Evolutionary conservation across 2,113 vertebrate species (phyloP), one percentile per base, ranked within the genome.

Genomic region (Tupaia tana): DNA sequence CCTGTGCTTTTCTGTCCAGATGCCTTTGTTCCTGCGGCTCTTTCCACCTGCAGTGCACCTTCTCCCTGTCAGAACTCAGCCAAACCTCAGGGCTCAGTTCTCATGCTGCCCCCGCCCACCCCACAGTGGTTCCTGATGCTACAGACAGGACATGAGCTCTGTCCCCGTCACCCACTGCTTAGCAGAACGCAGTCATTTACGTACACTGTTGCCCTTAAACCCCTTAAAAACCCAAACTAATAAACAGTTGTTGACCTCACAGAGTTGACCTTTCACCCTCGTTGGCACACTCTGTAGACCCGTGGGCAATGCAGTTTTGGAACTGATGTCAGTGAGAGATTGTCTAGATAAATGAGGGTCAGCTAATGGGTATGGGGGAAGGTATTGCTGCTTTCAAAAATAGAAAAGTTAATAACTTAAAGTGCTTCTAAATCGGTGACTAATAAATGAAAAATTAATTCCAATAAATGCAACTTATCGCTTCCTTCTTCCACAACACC

Each of bases 401-500:
- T 54, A 56, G 16, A 80, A 90, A 89, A 94, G 93, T 7, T 16
- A 87, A 91, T 82, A 16, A 34, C 64, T 89, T 8, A 31, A 94
- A 91, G 63, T 74, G 20, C 14, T 87, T 87, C 75, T 92, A 52
- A 89, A 88, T 31, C 67, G 66, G 69, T 80, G 97, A 94, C 89
- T 96, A 87, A 92, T 58, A 66, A 75, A 87, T 70, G 64, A 61
- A 71, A 96, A 92, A 93, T 94, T 80, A 90, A 85, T 90, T 93
- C 78, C 54, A 78, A 84, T 74, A 94, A 95, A 88, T 9, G 52
- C 92, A 96, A 96, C 92, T 54, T 77, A 54, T 16, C 20, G n/a
- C 54, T 69, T 94, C 9, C 43, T 88, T 77, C 73, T 73, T 89
- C 75, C n/a, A 31, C 74, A 27, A 73, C 0, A 5, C 82, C 94